Percentiles rank a stretch among this genome's conserved stretches.
These are phyloP conservation scores for Rhingia campestris DNA, from an alignment of 2,888 invertebrate genomes.

Conservation along the genomic window DNA sequence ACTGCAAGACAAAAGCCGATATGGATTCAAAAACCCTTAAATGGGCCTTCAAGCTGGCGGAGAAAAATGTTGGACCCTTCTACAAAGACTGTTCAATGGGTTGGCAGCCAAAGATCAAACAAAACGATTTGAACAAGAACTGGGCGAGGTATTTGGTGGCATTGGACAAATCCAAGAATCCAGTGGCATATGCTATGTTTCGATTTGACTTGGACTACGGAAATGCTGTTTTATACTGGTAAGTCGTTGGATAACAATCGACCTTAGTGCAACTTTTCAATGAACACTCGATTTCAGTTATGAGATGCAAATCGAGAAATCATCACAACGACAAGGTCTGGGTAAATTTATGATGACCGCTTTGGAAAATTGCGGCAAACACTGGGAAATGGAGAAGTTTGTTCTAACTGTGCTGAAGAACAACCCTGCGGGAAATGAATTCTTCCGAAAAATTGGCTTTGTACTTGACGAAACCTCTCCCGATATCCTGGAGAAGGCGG, in stretches of 20 bases:
- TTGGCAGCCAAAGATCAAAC: conserved; percentile 87
- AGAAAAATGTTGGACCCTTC: conserved; percentile 80
- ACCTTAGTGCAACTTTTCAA: background rate
- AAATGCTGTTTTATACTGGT: conserved; percentile 89
- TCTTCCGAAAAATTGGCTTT: conserved; percentile 89
- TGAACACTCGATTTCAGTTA: conserved; percentile 84
- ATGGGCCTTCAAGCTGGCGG: conserved; percentile 82
- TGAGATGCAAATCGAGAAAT: conserved; percentile 90
- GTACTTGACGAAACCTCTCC: conserved; percentile 87
- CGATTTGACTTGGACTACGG: conserved; percentile 89
- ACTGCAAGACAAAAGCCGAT: conserved; percentile 79
- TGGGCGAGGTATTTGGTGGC: conserved; percentile 87
- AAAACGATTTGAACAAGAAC: conserved; percentile 86
- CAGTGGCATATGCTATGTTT: conserved; percentile 89
- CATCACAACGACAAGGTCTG: conserved; percentile 88
- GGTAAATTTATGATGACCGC: conserved; percentile 91
- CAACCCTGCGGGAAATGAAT: conserved; percentile 86
- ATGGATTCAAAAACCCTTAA: conserved; percentile 80
- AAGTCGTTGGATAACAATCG: conserved; percentile 71
- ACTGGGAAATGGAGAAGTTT: conserved; percentile 89
- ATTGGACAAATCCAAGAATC: conserved; percentile 80
- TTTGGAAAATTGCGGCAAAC: conserved; percentile 88
- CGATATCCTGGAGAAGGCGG: conserved; percentile 84
- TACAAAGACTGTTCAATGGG: conserved; percentile 83
- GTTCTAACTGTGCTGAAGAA: conserved; percentile 90